phyloP scores from a whole-genome alignment of 2,888 invertebrate genomes.

The Hemithea aestivaria region DNA sequence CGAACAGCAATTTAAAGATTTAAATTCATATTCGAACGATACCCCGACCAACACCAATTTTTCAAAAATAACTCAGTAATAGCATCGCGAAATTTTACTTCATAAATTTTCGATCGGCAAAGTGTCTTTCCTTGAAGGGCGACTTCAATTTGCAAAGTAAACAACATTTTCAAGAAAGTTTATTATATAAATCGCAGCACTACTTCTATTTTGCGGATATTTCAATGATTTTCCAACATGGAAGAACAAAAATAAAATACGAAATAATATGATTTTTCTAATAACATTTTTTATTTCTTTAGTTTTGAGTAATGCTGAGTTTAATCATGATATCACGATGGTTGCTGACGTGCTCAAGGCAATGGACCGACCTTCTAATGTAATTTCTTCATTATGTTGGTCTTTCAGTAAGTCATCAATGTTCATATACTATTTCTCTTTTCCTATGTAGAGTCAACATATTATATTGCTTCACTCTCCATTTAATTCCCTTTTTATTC shows the following conservation, averaged over 20 bases:
- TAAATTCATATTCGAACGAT: too few relatives aligned
- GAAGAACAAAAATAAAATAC: too few relatives aligned
- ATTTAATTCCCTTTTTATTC: too few relatives aligned
- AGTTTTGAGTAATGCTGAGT: slow-evolving; percentile 29
- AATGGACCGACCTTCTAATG: slow-evolving; percentile 43
- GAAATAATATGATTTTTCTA: slow-evolving; percentile 16
- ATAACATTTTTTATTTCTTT: slow-evolving; percentile 17
- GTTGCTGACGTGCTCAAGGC: slow-evolving; percentile 47
- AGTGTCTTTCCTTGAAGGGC: slow-evolving; percentile 9
- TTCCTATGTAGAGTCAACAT: too few relatives aligned
- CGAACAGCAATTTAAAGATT: too few relatives aligned
- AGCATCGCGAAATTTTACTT: slow-evolving; percentile 3
- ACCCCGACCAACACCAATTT: slow-evolving; percentile 4
- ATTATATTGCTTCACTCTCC: too few relatives aligned
- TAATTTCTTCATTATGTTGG: slow-evolving; percentile 54
- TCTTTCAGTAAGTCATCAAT: slow-evolving; percentile 40
- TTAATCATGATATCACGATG: slow-evolving; percentile 33
- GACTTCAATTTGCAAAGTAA: slow-evolving; percentile 26
- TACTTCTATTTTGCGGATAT: too few relatives aligned
- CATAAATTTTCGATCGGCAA: slow-evolving; percentile 15
- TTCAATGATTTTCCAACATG: too few relatives aligned
- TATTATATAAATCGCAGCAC: too few relatives aligned
- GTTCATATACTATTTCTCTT: too few relatives aligned
- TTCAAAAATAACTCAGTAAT: background rate
- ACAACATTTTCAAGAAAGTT: slow-evolving; percentile 18